These are phyloP conservation scores for Coreoperca whiteheadi DNA, from an alignment of 2,113 vertebrate species.

Conservation along the genomic window DNA sequence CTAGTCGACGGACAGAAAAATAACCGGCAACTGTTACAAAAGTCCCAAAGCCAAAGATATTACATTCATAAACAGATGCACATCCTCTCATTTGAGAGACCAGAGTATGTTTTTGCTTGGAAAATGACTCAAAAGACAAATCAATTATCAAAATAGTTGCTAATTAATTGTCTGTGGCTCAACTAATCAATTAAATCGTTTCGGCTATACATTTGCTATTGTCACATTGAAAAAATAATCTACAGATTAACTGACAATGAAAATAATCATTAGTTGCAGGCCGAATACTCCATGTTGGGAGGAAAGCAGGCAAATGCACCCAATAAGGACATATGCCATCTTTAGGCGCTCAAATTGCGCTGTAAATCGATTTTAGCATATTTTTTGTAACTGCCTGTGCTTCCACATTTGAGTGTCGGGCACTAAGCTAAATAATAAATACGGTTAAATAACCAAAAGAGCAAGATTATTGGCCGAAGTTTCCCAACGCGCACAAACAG, in stretches of 20 bases:
- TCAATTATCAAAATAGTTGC: not conserved
- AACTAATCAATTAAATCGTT: not conserved
- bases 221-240: not conserved
- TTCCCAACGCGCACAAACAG: constrained; percentile 11
- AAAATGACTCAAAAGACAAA: not conserved
- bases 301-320: too few relatives aligned
- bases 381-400: not conserved
- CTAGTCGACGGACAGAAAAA: not conserved
- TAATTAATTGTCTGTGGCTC: not conserved
- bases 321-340: too few relatives aligned
- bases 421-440: not conserved
- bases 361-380: not conserved
- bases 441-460: not conserved
- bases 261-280: too few relatives aligned
- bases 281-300: too few relatives aligned
- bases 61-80: not conserved
- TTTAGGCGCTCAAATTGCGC: not conserved
- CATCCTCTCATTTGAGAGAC: not conserved
- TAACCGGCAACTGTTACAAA: not conserved
- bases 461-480: not conserved
- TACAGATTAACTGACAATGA: too few relatives aligned
- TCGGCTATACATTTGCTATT: not conserved
- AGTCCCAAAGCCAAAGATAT: not conserved
- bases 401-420: not conserved
- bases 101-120: not conserved